phyloP scores from a whole-genome alignment of 2,888 invertebrate genomes.

The Piscicola geometra region DNA sequence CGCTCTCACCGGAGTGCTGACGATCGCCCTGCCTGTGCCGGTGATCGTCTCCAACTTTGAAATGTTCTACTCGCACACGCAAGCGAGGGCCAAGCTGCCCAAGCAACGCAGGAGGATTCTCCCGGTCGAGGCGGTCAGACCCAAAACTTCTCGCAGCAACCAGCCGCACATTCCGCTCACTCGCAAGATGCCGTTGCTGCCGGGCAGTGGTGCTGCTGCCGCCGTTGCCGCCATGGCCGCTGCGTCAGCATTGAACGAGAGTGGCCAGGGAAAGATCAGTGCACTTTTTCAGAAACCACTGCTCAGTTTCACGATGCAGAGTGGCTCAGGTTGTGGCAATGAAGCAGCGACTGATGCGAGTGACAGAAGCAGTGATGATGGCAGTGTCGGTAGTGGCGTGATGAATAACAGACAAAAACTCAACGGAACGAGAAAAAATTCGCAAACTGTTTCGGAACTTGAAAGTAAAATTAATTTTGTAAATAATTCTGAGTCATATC shows the following conservation, averaged over 20 bases:
- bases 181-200: constrained; percentile 19
- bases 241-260: constrained; percentile 63
- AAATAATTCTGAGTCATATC: too few relatives aligned
- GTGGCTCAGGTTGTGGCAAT: too few relatives aligned
- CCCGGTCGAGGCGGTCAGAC: constrained; percentile 67
- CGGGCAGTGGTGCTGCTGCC: constrained; percentile 58
- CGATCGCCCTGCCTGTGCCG: constrained; percentile 80
- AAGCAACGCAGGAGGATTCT: constrained; percentile 82
- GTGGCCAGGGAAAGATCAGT: not conserved
- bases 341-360: too few relatives aligned
- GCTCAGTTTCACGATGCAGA: too few relatives aligned
- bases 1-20: constrained; percentile 48
- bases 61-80: constrained; percentile 93
- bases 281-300: too few relatives aligned
- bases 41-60: constrained; percentile 95
- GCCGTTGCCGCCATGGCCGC: constrained; percentile 43
- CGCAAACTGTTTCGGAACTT: too few relatives aligned
- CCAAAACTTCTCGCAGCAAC: constrained; percentile 50
- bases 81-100: constrained; percentile 91
- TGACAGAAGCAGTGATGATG: too few relatives aligned
- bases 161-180: constrained; percentile 9
- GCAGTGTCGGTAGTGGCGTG: too few relatives aligned
- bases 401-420: too few relatives aligned
- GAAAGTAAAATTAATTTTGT: too few relatives aligned
- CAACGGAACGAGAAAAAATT: too few relatives aligned